Evolutionary conservation across 2,113 vertebrate species (phyloP).

Genomic region (Oceanodroma tethys): DNA sequence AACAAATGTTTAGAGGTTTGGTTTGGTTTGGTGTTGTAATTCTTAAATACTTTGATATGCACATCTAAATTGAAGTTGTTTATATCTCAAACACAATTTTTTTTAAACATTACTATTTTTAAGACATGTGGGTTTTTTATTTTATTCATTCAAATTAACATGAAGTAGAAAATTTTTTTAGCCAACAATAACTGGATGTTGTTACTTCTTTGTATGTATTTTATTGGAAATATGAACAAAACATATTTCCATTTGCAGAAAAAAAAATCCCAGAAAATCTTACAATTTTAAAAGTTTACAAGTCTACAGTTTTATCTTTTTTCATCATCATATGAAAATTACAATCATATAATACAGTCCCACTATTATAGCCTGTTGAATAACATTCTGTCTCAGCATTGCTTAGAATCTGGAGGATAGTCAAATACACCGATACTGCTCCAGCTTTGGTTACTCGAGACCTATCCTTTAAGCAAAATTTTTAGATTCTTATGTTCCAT

Average conservation of each 20-base stretch:
- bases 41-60: background rate
- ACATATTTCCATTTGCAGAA: background rate
- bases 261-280: background rate
- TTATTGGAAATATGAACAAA: background rate
- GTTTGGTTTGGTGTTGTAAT: background rate
- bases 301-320: background rate
- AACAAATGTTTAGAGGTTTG: background rate
- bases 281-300: background rate
- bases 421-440: background rate
- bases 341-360: background rate
- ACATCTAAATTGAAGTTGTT: background rate
- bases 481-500: background rate
- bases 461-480: background rate
- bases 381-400: background rate
- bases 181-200: background rate
- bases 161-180: background rate
- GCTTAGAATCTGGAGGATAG: background rate
- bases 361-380: background rate
- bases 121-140: background rate
- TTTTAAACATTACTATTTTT: background rate
- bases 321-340: background rate
- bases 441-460: background rate
- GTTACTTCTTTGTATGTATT: background rate
- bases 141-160: background rate
- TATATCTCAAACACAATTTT: background rate